Evolutionary conservation across 2,113 vertebrate species (phyloP), one percentile per base, ranked within the genome.

Genomic region (Stegastes partitus): DNA sequence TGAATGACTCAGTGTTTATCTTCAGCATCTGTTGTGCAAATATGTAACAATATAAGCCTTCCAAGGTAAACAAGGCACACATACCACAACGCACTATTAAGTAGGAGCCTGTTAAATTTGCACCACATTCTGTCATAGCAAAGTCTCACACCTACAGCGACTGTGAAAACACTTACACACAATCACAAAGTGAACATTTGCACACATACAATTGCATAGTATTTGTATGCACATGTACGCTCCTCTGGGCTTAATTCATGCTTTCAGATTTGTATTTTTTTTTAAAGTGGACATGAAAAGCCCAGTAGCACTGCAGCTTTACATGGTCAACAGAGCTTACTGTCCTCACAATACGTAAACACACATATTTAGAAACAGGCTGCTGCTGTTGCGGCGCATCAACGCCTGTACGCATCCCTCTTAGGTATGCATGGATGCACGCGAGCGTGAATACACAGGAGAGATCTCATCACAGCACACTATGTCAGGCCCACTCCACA

Each of bases 71-170:
- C 74, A 68, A 65, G 21, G 64, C 67, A 53, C 59, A 34, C 21
- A 42, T 16, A 79, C 61, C 49, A 73, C 68, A 83, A 86, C 77
- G 70, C 68, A 47, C 25, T 14, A 26, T 55, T 21, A 50, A n/a
- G 66, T 26, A 9, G 74, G 54, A 65, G 81, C 22, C 80, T 74
- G 55, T 82, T 77, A 21, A 26, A 75, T 81, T 47, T 25, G 61
- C 74, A 55, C 74, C 61, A 75, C 68, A 61, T 88, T 82, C 57
- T 67, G 59, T 84, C 79, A 86, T 28, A 68, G 66, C 64, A 81
- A 82, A 82, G 85, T 88, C 90, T 91, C 69, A 74, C 91, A 91
- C 91, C 84, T 86, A 69, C 73, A 31, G 68, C 50, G 19, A 77
- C 79, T 87, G 90, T 85, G 88, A 89, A 79, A 84, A 87, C 88